Base-by-base conservation (phyloP, 2,888 invertebrate species). In the Euspilapteryx auroguttella region DNA sequence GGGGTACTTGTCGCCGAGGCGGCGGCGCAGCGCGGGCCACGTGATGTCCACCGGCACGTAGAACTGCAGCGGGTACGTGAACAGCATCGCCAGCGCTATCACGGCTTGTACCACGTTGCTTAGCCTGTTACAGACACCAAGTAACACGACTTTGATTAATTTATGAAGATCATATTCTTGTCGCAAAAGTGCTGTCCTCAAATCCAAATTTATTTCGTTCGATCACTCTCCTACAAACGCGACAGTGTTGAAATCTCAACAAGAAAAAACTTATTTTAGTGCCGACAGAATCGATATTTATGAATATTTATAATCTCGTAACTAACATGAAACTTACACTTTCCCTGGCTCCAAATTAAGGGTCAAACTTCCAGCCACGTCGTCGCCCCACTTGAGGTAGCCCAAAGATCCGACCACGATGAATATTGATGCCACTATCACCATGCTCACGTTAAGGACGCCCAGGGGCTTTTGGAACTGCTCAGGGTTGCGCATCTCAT, bases 11-110 rank as follows among this genome's bases (percentile, higher is more conserved):
- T 79, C 66, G 4, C 80, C 82, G 26, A 79, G 71, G 39, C 73
- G 61, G 28, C 65, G 55, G 29, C 62, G 55, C 14, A 89, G 58
- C 17, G 66, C 56, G 0, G 95, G 93, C 89, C 91, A 93, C 43
- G 94, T 85, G 33, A 97, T 89, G 31, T 86, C 86, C 24, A 95
- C 81, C 1, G 97, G 94, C 22, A 98, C 95, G 62, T 95, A 97
- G 55, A 98, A 89, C 71, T 97, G 97, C 12, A 98, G 79, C 1
- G 94, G 89, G 63, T 95, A 98, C 0, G 94, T 88, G 37, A 96
- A 80, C 38, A 95, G 79, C 34, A 98, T 90, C 8, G 92, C 92
- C 21, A 89, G 39, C 0, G 90, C 87, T 45, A 96, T 93, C 46
- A 91, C 79, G n/a, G 86, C 51, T 50, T 90, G 87, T 12, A 95